A percentile compares a stretch with the other conserved stretches of the same genome.
Conservation (phyloP, 2,797 vertebrate genomes). For the Cuniculus paca region DNA sequence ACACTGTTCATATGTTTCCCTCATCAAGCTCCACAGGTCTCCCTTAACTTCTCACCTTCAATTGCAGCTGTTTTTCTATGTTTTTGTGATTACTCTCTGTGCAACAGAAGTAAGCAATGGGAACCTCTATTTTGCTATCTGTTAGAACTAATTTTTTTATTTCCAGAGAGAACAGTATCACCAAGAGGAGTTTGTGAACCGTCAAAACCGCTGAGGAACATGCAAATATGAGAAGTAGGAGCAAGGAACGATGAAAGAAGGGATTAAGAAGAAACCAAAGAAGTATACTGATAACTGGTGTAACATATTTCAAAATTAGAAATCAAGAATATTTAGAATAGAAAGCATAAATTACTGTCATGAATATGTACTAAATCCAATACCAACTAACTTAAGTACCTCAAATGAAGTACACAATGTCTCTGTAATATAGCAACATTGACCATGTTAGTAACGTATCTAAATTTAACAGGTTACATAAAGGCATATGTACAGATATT, state of each 20-base stretch:
- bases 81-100: not conserved
- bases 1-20: fast-evolving
- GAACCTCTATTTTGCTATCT: not conserved
- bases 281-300: not conserved
- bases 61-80: not conserved
- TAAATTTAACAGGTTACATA: not conserved
- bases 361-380: not conserved
- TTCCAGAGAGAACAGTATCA: not conserved
- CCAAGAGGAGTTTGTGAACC: not conserved
- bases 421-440: not conserved
- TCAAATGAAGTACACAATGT: not conserved
- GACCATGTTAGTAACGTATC: not conserved
- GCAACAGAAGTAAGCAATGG: not conserved
- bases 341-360: not conserved
- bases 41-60: not conserved
- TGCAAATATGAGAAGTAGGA: not conserved
- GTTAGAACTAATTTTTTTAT: not conserved
- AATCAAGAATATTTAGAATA: not conserved
- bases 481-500: not conserved
- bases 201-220: not conserved
- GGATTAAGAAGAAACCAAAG: not conserved
- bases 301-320: not conserved
- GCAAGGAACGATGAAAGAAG: not conserved
- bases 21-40: not conserved
- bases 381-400: not conserved